Conservation (phyloP, 2,113 vertebrate genomes). For the Phyllostomus hastatus region DNA sequence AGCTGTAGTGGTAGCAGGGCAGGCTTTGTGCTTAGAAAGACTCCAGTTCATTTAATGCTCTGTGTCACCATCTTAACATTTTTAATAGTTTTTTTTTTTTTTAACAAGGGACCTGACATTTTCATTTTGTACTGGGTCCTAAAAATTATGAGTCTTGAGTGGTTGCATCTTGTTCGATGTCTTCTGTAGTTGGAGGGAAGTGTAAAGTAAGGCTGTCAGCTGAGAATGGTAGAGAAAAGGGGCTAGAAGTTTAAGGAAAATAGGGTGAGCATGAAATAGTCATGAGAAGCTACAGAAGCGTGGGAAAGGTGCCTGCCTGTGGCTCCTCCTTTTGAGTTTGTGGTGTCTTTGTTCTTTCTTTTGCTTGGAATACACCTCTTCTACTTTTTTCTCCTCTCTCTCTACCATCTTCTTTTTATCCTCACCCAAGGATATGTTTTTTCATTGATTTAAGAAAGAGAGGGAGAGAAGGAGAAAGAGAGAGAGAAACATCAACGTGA, state of each 20-base stretch:
- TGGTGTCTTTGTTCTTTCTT: neutral
- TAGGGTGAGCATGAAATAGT: neutral
- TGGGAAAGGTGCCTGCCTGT: neutral
- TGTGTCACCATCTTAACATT: neutral
- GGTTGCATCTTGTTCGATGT: neutral
- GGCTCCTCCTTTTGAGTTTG: neutral
- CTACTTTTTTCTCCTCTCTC: neutral
- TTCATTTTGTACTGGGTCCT: too few species aligned
- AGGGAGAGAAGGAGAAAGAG: too few species aligned
- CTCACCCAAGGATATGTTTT: too few species aligned
- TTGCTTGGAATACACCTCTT: neutral
- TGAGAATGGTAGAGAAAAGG: neutral
- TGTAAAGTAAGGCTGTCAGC: neutral
- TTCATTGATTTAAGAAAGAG: too few species aligned
- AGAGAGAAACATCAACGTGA: too few species aligned
- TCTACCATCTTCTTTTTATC: neutral
- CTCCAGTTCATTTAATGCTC: neutral
- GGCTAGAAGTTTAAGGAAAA: neutral
- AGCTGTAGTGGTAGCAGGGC: neutral
- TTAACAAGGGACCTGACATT: neutral
- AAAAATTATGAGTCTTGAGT: neutral
- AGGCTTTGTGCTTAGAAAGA: neutral
- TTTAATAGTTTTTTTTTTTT: neutral
- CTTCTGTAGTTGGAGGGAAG: neutral
- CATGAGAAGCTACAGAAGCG: neutral